Evolutionary conservation across 2,797 vertebrate species (phyloP).

Genomic region (Sebastes kiyomatsui): DNA sequence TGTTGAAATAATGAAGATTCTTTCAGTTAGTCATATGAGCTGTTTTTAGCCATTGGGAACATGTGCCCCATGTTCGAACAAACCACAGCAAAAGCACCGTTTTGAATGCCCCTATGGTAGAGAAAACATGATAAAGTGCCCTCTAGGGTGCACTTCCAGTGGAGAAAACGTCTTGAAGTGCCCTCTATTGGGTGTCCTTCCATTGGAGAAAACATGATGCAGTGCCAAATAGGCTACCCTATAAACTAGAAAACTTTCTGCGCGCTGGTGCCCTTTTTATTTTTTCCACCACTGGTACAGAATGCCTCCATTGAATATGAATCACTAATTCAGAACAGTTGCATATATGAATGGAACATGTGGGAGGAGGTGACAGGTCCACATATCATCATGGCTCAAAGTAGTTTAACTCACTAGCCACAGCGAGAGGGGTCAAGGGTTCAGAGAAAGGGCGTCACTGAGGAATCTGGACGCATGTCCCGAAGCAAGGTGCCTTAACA

Average conservation of each 20-base stretch:
- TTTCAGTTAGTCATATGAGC: neutral
- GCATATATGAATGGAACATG: neutral
- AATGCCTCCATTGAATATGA: neutral
- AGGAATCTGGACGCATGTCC: slow-evolving; percentile 59
- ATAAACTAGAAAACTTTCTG: no score
- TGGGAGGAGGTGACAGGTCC: neutral
- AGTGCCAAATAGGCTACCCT: no score
- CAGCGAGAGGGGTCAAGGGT: slow-evolving; percentile 57
- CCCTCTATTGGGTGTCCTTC: no score
- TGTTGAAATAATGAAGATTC: neutral
- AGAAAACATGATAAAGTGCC: no score
- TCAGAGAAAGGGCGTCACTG: slow-evolving; percentile 60
- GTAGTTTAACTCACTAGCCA: neutral
- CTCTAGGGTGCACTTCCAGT: no score
- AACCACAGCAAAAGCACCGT: no score
- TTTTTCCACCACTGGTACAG: neutral
- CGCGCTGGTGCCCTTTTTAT: no score
- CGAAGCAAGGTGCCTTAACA: slow-evolving; percentile 75
- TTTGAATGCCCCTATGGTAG: no score
- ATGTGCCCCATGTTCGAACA: no score
- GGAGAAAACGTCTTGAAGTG: no score
- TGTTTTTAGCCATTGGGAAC: neutral
- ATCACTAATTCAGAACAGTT: neutral
- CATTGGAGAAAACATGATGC: no score
- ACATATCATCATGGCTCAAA: neutral